Conservation (phyloP, 2,888 invertebrate species). For the Bedellia somnulentella region DNA sequence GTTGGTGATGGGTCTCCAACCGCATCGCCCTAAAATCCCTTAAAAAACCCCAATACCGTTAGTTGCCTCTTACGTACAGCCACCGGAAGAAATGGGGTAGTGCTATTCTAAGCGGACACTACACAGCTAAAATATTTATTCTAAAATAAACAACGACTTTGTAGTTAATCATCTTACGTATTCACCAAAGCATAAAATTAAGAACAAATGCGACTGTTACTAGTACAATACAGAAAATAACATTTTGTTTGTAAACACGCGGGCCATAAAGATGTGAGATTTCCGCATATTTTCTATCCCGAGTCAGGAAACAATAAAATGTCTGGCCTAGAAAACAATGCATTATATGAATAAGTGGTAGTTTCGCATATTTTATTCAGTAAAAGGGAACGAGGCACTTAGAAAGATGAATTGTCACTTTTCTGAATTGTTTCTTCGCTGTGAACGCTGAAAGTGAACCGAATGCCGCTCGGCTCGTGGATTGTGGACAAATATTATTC, state of each 20-base stretch:
- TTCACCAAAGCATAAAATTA: too few species aligned
- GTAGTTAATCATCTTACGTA: too few species aligned
- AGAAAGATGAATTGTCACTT: slow-evolving; percentile 47
- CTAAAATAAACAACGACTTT: too few species aligned
- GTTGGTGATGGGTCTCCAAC: too few species aligned
- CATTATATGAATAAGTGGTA: slow-evolving; percentile 27
- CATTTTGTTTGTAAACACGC: neutral
- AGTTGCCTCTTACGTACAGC: too few species aligned
- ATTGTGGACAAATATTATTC: neutral
- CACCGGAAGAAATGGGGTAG: too few species aligned
- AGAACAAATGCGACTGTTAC: too few species aligned
- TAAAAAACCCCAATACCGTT: too few species aligned
- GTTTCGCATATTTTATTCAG: slow-evolving; percentile 39
- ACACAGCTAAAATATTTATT: too few species aligned
- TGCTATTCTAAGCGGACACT: too few species aligned
- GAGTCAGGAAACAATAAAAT: slow-evolving; percentile 10
- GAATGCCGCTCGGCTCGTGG: slow-evolving; percentile 2
- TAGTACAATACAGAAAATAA: too few species aligned
- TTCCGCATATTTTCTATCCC: slow-evolving; percentile 7
- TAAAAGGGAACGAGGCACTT: slow-evolving; percentile 24
- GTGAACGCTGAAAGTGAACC: slow-evolving; percentile 6
- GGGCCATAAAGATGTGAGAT: neutral
- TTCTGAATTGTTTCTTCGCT: slow-evolving; percentile 26
- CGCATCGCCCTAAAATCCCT: too few species aligned
- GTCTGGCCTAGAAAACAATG: slow-evolving; percentile 19